Evolutionary conservation across 2,113 vertebrate genomes (phyloP), one percentile per base, ranked within the genome.

Genomic region (Rhinolophus sinicus): DNA sequence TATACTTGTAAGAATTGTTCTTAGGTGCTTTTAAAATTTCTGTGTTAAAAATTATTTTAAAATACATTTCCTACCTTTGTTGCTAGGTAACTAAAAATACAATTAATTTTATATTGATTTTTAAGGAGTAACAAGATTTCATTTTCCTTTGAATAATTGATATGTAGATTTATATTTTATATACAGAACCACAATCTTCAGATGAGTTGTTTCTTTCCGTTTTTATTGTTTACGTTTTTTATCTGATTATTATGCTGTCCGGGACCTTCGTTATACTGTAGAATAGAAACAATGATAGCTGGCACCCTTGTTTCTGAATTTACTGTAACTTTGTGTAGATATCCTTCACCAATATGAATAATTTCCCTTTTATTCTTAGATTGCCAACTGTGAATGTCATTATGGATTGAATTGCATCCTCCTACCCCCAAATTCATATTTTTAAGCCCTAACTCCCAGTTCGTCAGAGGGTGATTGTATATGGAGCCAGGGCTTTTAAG

Each of bases 71-170:
- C 44, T 93, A 94, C 84, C 52, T 70, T 86, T 54, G 70, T 94
- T 90, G 76, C 64, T 90, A 83, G 70, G 52, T 85, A 33, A 88
- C 24, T 78, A 58, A 60, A 78, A 88, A 73, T 21, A 40, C 7
- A 95, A 64, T 91, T 77, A 54, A 30, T 56, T 95, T 64, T 50
- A 87, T 50, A 88, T 35, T 72, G 69, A 88, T 52, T 93, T 94
- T 92, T 86, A 62, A 83, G 62, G 24, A 77, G 18, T 62, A 38
- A 56, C 30, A 50, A 76, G 30, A 90, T 69, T 81, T 73, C 40
- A 72, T 69, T 83, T 70, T 93, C 28, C 69, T 50, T 50, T 80
- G 22, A 90, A 69, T 89, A 83, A 75, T 7, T 56, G 50, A 47
- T 38, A 56, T 9, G 8, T 38, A 73, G 33, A 50, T 64, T 69